Evolutionary conservation across 2,888 invertebrate genomes (phyloP), one percentile per base, ranked within the genome.

Genomic region (Pristionchus maxplancki): DNA sequence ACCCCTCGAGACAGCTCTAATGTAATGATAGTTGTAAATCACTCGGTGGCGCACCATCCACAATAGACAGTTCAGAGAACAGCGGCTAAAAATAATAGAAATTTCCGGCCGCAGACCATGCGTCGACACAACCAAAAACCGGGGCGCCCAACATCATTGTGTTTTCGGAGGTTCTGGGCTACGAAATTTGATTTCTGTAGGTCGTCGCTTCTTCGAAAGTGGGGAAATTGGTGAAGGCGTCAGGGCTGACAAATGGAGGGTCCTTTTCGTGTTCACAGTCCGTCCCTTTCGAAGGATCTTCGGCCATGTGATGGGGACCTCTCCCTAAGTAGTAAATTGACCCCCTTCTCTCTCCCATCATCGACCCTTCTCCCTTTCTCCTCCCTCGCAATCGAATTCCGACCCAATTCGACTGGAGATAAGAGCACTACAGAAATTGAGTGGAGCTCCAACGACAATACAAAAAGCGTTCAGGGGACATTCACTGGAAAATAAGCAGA

Each of bases 371-470:
- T 74, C 40, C 15, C 20, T 24, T 44, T 48, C 48, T 9, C 78
- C 78, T 78, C 78, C 78, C 78, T 78, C 78, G 78, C 44, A 78
- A 78, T 78, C n/a, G 20, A 44, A 78, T 78, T 78, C 48, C 44
- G 44, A 78, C 44, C 78, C 78, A 78, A 78, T 78, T 78, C 44
- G 44, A 78, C n/a, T 44, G 44, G n/a, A 31, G 28, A 78, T 15
- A 78, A 78, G 78, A 78, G 78, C 78, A 78, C 78, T 78, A 78
- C 78, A 78, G 28, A 40, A 74, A 74, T 74, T 74, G 71, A 64
- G 64, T 1, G 31, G 71, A 1, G 64, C 64, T 64, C 11, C 31
- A 64, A 17, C 64, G n/a, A n/a, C 24, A 58, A 58, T n/a, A 64
- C 31, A 64, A 64, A 64, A 64, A 64, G 64, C 28, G 31, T 64